Conservation (phyloP, 2,888 invertebrate species). For the Steinernema hermaphroditum region DNA sequence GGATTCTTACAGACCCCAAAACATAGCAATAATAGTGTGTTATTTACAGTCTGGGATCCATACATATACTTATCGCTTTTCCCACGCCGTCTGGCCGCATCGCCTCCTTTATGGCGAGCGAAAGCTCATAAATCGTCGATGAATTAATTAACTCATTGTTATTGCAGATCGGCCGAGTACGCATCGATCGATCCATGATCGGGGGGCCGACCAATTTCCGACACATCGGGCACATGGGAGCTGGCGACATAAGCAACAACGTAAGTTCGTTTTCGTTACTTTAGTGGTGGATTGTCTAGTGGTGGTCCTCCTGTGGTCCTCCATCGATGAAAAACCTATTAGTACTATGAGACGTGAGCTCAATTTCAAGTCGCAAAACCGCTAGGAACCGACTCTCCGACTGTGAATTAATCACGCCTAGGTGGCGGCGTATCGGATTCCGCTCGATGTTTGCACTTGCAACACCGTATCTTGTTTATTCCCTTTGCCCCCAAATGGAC, state of each 20-base stretch:
- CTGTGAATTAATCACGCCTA: conserved; percentile 9
- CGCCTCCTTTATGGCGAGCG: too few relatives aligned
- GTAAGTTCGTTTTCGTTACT: conserved; percentile 21
- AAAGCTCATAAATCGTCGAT: too few relatives aligned
- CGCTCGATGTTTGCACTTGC: neutral
- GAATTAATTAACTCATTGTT: neutral
- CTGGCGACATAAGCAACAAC: conserved; percentile 76
- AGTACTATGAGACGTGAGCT: too few relatives aligned
- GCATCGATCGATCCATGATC: conserved; percentile 83
- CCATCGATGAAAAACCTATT: too few relatives aligned
- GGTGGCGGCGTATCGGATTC: conserved; percentile 15
- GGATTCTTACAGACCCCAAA: too few relatives aligned
- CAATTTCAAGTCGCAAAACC: too few relatives aligned
- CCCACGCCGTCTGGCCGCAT: too few relatives aligned
- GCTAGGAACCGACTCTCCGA: conserved; percentile 10
- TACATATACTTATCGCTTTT: too few relatives aligned
- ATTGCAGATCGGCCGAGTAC: conserved; percentile 46
- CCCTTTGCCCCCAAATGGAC: neutral
- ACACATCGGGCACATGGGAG: conserved; percentile 88
- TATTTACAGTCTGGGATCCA: too few relatives aligned
- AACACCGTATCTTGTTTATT: neutral
- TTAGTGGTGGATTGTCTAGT: too few relatives aligned
- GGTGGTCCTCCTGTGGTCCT: too few relatives aligned
- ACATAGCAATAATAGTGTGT: too few relatives aligned
- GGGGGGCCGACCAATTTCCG: conserved; percentile 92